phyloP scores from a whole-genome alignment of 2,888 invertebrate genomes.

The Miltochrista miniata region DNA sequence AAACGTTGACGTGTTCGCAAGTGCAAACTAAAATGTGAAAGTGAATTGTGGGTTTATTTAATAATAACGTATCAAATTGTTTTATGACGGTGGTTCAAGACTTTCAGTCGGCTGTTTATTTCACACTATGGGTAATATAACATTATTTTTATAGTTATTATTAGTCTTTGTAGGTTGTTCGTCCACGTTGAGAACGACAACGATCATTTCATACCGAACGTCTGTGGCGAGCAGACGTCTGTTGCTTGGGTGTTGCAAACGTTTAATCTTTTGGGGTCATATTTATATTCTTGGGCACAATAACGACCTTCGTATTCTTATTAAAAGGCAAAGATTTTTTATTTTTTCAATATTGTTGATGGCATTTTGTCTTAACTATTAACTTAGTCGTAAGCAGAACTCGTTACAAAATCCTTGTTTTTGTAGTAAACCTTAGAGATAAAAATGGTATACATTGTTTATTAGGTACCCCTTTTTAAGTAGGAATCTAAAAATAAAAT shows the following conservation, averaged over 20 bases:
- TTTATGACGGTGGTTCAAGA: constrained; percentile 16
- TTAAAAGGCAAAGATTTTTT: neutral
- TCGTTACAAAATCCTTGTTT: too few relatives aligned
- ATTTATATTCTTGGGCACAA: neutral
- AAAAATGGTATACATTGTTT: too few relatives aligned
- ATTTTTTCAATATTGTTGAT: too few relatives aligned
- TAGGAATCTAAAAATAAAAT: too few relatives aligned
- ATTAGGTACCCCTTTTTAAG: too few relatives aligned
- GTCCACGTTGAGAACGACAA: neutral
- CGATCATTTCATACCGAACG: constrained; percentile 3
- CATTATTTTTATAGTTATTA: neutral
- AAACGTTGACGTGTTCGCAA: constrained; percentile 44
- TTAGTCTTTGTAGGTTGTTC: neutral
- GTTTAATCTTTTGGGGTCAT: neutral
- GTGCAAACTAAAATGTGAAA: constrained; percentile 34
- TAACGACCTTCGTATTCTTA: neutral
- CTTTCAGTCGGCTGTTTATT: constrained; percentile 6
- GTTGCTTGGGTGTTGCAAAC: neutral
- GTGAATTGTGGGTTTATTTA: constrained; percentile 14
- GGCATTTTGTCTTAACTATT: too few relatives aligned
- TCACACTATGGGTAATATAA: constrained; percentile 31
- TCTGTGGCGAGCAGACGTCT: constrained; percentile 3
- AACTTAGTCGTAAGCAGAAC: too few relatives aligned
- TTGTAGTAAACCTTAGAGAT: too few relatives aligned
- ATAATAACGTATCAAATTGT: constrained; percentile 14